Base-by-base conservation (phyloP, 2,113 vertebrate genomes). In the Leptosomus discolor region DNA sequence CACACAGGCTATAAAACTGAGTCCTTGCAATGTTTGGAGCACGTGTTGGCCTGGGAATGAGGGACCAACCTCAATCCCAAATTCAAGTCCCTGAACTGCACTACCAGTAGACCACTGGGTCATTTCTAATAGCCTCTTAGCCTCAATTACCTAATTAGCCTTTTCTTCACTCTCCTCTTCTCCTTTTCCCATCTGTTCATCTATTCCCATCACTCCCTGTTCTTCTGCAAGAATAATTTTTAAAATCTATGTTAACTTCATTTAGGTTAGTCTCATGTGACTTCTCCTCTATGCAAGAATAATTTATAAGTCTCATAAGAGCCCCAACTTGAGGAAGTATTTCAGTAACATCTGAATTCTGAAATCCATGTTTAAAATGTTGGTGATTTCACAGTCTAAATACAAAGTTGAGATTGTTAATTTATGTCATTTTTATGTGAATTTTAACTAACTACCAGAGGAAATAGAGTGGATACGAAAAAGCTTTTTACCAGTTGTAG, bases 61-160 rank as follows among this genome's bases (percentile, higher is more conserved):
- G 93, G 45, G 91, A 92, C 36, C 76, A 93, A 75, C 77, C 75
- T 94, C 92, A 90, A 77, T 77, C 84, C 91, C 90, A 85, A 89
- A 94, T 50, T 96, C 69, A 90, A 88, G 60, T 95, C 96, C 90
- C 96, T 86, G 67, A 82, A 88, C 79, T 85, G 60, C 63, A 75
- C 76, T 68, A 92, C 94, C 92, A 95, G 78, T 92, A 91, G 93
- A 96, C 93, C 92, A 96, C 67, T 74, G 91, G 96, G 96, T 97
- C 96, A 96, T 41, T 79, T 94, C 92, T 97, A 97, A 97, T 96
- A 97, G 95, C 94, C 94, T 98, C 94, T 97, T 94, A 97, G 92
- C 94, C 95, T 97, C 96, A 96, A 96, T 96, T 97, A 97, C 89
- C 93, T 96, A 97, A 97, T 97, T 97, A 98, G 96, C 85, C 92